Percentiles rank a stretch among this genome's conserved stretches.
These are phyloP conservation scores for Bombus turneri DNA, from an alignment of 1,140 invertebrate species.

Conservation along the genomic window DNA sequence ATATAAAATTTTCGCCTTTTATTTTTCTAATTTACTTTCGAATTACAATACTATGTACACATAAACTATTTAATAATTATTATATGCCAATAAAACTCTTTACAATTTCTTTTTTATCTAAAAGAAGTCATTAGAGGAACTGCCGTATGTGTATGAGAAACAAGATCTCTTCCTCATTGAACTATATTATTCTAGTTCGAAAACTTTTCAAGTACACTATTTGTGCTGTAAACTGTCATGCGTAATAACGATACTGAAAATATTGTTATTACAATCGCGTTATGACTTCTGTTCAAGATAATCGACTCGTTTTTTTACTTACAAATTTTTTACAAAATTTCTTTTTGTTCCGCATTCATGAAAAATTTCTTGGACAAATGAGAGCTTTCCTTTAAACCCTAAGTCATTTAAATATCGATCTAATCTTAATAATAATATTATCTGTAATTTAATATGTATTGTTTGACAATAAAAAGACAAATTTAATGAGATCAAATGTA, in stretches of 20 bases:
- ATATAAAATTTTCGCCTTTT: slow-evolving; percentile 54
- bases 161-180: slow-evolving; percentile 7
- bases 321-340: slow-evolving; percentile 23
- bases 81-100: slow-evolving; percentile 57
- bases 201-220: slow-evolving; percentile 6
- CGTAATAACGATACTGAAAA: neutral
- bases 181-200: slow-evolving; percentile 10
- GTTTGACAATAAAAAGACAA: slow-evolving; percentile 56
- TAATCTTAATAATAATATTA: slow-evolving; percentile 44
- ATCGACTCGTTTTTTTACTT: neutral
- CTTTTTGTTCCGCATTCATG: slow-evolving; percentile 13
- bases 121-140: slow-evolving; percentile 44
- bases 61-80: slow-evolving; percentile 55
- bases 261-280: slow-evolving; percentile 13
- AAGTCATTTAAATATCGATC: slow-evolving; percentile 21
- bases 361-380: slow-evolving; percentile 31
- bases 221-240: neutral
- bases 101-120: slow-evolving; percentile 42
- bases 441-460: slow-evolving; percentile 54
- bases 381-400: slow-evolving; percentile 12
- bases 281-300: neutral
- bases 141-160: slow-evolving; percentile 54
- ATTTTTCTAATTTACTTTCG: slow-evolving; percentile 51
- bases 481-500: slow-evolving; percentile 60
- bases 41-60: slow-evolving; percentile 62